Evolutionary conservation across 2,113 vertebrate genomes (phyloP).

Genomic region (Amphilophus citrinellus): DNA sequence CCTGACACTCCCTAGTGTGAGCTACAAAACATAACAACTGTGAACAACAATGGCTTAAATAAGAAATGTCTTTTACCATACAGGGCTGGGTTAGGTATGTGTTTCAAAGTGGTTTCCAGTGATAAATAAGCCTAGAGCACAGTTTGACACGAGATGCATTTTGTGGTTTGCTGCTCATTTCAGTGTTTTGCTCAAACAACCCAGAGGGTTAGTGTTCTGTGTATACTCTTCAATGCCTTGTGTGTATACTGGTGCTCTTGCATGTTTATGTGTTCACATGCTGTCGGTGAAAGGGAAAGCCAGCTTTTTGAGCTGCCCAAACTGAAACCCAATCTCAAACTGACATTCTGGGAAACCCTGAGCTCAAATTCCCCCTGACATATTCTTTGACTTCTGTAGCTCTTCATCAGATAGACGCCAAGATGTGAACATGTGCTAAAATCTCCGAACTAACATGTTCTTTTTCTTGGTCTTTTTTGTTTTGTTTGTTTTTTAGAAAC

Average conservation of each 20-base stretch:
- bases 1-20: constrained; percentile 6
- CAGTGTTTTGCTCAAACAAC: constrained; percentile 34
- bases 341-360: constrained; percentile 53
- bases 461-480: neutral
- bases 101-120: constrained; percentile 28
- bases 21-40: constrained; percentile 35
- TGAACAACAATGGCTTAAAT: constrained; percentile 37
- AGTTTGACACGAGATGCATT: constrained; percentile 52
- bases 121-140: constrained; percentile 34
- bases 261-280: constrained; percentile 56
- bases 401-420: constrained; percentile 10
- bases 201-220: constrained; percentile 15
- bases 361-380: constrained; percentile 19
- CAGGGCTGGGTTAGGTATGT: constrained; percentile 24
- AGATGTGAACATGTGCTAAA: neutral
- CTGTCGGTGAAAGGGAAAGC: constrained; percentile 38
- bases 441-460: constrained; percentile 1
- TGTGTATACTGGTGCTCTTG: constrained; percentile 27
- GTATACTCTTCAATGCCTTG: neutral
- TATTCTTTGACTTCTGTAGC: constrained; percentile 12
- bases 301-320: constrained; percentile 18
- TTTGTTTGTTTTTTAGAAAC: constrained; percentile 81
- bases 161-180: constrained; percentile 53
- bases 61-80: constrained; percentile 22
- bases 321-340: constrained; percentile 53